Evolutionary conservation across 2,113 vertebrate species (phyloP).

Genomic region (Mastomys coucha): DNA sequence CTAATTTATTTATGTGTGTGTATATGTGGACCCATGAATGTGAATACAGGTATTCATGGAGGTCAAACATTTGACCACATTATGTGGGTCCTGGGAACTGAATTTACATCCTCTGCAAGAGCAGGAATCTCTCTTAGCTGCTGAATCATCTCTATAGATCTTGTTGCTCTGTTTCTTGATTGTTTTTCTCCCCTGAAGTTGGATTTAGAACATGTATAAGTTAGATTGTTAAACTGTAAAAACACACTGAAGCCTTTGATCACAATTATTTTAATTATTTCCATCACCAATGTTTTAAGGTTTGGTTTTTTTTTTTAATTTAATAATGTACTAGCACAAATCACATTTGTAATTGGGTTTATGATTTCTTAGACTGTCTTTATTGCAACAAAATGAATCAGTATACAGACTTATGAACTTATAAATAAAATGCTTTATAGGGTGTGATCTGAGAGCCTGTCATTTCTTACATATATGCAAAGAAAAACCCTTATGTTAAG

Average conservation of each 20-base stretch:
- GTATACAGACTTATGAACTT: neutral
- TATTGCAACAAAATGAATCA: constrained; percentile 7
- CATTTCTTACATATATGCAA: neutral
- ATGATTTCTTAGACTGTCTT: neutral
- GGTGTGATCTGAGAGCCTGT: neutral
- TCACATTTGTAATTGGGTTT: neutral
- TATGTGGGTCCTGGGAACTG: neutral
- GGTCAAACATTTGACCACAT: neutral
- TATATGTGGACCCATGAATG: neutral
- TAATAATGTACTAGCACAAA: neutral
- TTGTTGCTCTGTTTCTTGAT: neutral
- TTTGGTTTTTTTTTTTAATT: neutral
- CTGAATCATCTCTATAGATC: neutral
- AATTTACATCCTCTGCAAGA: neutral
- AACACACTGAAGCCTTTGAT: neutral
- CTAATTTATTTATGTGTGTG: neutral
- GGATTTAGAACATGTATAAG: neutral
- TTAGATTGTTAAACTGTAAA: neutral
- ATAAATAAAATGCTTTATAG: neutral
- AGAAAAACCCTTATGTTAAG: neutral
- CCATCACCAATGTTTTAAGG: neutral
- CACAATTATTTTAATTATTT: neutral
- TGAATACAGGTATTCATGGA: neutral
- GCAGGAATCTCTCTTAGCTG: neutral
- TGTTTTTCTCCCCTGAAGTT: neutral